Evolutionary conservation across 2,888 invertebrate genomes (phyloP).

Genomic region (Cephus rjabovi): DNA sequence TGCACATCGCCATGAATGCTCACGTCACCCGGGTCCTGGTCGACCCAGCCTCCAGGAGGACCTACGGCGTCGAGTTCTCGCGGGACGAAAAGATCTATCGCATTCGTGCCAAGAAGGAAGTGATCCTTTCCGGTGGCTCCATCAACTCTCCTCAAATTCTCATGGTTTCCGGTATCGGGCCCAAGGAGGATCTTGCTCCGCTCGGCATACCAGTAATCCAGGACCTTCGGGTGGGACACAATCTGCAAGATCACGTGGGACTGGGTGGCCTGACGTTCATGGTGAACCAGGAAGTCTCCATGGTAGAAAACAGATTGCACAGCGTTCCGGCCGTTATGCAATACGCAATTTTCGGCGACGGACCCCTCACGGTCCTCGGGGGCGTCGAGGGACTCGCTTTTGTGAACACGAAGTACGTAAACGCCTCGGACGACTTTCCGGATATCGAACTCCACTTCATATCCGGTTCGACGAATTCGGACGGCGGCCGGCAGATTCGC

Average conservation of each 20-base stretch:
- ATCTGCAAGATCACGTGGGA: slow-evolving; percentile 91
- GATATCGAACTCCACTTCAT: slow-evolving; percentile 92
- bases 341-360: slow-evolving; percentile 86
- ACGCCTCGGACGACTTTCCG: slow-evolving; percentile 83
- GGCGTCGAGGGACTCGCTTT: slow-evolving; percentile 92
- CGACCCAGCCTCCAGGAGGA: slow-evolving; percentile 75
- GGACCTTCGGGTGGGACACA: slow-evolving; percentile 85
- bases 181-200: slow-evolving; percentile 77
- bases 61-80: slow-evolving; percentile 86
- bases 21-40: slow-evolving; percentile 75
- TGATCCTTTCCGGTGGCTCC: slow-evolving; percentile 91
- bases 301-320: slow-evolving; percentile 83
- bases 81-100: slow-evolving; percentile 79
- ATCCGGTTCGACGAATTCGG: slow-evolving; percentile 88
- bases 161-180: slow-evolving; percentile 93
- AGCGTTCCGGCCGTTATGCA: slow-evolving; percentile 83
- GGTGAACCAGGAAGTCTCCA: slow-evolving; percentile 81
- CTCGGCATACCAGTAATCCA: slow-evolving; percentile 83
- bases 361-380: slow-evolving; percentile 87
- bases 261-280: slow-evolving; percentile 87
- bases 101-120: slow-evolving; percentile 84
- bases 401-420: slow-evolving; percentile 88
- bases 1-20: slow-evolving; percentile 86
- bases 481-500: slow-evolving; percentile 84
- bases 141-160: slow-evolving; percentile 94